phyloP scores from a whole-genome alignment of 92 coral and sea anemone genomes.

The Heliopora coerulea region DNA sequence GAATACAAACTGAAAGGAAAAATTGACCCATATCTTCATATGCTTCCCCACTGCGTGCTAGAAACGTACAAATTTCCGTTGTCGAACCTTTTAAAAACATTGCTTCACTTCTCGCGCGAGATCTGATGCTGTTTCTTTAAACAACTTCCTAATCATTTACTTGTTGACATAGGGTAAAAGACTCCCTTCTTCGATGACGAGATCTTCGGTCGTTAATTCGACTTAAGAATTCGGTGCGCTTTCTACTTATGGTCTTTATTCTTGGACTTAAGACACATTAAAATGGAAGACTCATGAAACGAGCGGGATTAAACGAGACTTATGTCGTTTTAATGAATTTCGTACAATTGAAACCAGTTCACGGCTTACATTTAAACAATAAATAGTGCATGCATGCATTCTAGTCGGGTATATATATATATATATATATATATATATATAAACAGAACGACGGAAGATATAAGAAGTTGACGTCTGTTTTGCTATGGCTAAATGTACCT shows the following conservation, averaged over 20 bases:
- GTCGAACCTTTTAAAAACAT: constrained; percentile 20
- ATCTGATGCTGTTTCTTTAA: constrained; percentile 34
- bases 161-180: constrained; percentile 36
- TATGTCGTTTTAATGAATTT: constrained; percentile 1
- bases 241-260: too few species aligned
- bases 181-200: background rate
- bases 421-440: background rate
- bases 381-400: constrained; percentile 17
- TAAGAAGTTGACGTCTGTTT: too few species aligned
- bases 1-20: background rate
- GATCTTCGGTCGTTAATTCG: background rate
- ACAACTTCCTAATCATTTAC: constrained; percentile 29
- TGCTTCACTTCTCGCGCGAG: constrained; percentile 35
- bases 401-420: background rate
- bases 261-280: background rate
- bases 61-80: constrained; percentile 5
- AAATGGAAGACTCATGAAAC: background rate
- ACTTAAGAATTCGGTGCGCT: background rate
- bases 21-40: background rate
- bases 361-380: constrained; percentile 16
- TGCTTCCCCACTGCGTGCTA: background rate
- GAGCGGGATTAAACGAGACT: background rate
- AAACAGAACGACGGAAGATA: background rate
- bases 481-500: too few species aligned
- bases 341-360: constrained; percentile 1